A percentile compares a stretch with the other conserved stretches of the same genome.
Evolutionary conservation across 2,797 vertebrate species (phyloP).

Genomic region (Arremon aurantiirostris): DNA sequence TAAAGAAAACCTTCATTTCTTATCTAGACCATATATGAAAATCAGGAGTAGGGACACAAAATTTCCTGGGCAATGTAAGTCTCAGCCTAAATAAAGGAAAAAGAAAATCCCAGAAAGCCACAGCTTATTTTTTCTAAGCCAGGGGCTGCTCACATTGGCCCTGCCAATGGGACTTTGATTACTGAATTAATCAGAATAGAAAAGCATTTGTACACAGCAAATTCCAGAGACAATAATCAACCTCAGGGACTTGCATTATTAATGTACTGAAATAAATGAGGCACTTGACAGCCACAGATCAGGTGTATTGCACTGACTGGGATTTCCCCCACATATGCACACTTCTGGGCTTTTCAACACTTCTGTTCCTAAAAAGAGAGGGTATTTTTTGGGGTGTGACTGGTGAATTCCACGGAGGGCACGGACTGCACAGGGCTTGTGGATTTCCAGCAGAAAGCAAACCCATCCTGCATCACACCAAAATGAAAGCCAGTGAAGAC

Average conservation of each 20-base stretch:
- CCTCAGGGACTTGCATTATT: constrained; percentile 12
- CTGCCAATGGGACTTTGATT: background rate
- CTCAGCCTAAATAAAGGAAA: background rate
- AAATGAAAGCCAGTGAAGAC: background rate
- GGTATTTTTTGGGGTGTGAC: background rate
- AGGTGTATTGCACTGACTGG: background rate
- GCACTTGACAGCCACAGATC: background rate
- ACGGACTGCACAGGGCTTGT: background rate
- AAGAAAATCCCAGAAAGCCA: background rate
- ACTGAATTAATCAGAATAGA: background rate
- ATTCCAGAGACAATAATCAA: constrained; percentile 28
- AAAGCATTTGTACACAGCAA: background rate
- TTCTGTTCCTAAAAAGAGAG: background rate
- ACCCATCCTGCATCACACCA: background rate
- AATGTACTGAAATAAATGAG: background rate
- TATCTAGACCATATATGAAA: background rate
- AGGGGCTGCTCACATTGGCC: background rate
- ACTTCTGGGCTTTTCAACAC: background rate
- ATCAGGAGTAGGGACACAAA: background rate
- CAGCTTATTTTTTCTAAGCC: background rate
- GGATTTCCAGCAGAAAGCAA: background rate
- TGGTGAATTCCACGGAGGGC: background rate
- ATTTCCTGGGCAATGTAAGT: background rate
- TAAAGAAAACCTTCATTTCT: background rate
- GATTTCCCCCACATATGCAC: background rate